Base-by-base conservation (phyloP, 2,113 vertebrate species). In the Pollimyrus isidori region DNA sequence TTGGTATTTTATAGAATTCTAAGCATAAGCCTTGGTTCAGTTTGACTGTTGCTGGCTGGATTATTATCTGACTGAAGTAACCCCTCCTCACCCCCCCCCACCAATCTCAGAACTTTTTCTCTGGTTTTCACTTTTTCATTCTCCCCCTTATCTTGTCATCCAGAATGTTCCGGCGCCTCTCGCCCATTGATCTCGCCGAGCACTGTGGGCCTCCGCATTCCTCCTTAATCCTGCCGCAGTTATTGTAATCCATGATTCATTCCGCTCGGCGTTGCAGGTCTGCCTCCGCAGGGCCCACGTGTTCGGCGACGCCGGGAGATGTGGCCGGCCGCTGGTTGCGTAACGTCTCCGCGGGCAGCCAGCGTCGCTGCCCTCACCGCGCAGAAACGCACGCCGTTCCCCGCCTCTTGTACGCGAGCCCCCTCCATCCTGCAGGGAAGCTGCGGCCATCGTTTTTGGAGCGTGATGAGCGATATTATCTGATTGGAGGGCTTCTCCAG, bases 151-250 rank as follows among this genome's bases (percentile, higher is more conserved):
- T 69, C 45, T 46, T 73, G 45, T 53, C 48, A 65, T 90, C 42
- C 45, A 42, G 45, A 87, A 62, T 90, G 82, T 89, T 90, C 69
- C 84, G 45, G 83, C 69, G 85, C 87, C 69, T 13, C 26, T 88
- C 88, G 83, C 62, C 84, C 88, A 49, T 76, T 46, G 90, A 87
- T 87, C 85, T 87, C 26, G 85, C 23, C 0, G 4, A 86, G 48
- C n/a, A 7, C 7, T 1, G n/a, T 52, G 6, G 26, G 48, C n/a
- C 7, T 9, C n/a, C 13, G 50, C 85, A 53, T 87, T 50, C 48
- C 39, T 39, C 50, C 50, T 48, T 87, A 35, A 53, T 87, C 85
- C 85, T 35, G 15, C 49, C 10, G 50, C n/a, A 87, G 85, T 87
- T 87, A 87, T 21, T 56, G 85, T 87, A 87, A 87, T 87, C 50